Percentiles rank a stretch among this genome's conserved stretches.
These are phyloP conservation scores for Archips xylosteana DNA, from an alignment of 2,888 invertebrate genomes.

Conservation along the genomic window DNA sequence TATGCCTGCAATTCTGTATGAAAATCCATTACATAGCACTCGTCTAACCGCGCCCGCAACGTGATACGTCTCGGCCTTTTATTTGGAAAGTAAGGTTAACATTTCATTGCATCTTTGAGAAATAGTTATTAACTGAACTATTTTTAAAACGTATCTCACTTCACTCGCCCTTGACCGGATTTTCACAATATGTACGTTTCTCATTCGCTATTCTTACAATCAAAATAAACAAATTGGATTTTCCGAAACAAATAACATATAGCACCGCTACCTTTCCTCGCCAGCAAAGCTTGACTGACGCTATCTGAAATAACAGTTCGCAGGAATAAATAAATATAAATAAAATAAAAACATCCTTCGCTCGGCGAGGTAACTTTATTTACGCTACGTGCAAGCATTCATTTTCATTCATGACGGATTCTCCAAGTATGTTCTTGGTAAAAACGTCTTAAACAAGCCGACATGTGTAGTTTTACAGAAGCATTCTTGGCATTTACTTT, in stretches of 20 bases:
- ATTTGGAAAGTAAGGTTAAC: too few relatives aligned
- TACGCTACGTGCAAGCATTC: conserved; percentile 11
- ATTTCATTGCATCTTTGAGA: too few relatives aligned
- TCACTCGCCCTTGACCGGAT: too few relatives aligned
- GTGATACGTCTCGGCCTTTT: too few relatives aligned
- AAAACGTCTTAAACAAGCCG: conserved; percentile 1
- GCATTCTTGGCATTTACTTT: not conserved
- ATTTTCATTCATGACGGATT: conserved; percentile 16
- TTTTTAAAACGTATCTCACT: too few relatives aligned
- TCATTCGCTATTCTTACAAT: not conserved
- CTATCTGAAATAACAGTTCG: conserved; percentile 37
- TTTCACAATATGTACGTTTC: not conserved
- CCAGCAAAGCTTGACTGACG: conserved; percentile 27
- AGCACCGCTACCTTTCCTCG: not conserved
- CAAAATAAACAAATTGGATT: not conserved
- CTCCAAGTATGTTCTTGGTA: conserved; percentile 6
- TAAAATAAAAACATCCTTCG: conserved; percentile 10
- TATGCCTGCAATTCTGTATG: too few relatives aligned
- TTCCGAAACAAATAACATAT: not conserved
- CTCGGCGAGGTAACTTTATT: conserved; percentile 16
- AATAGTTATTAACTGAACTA: too few relatives aligned
- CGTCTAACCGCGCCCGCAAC: too few relatives aligned
- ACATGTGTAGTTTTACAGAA: not conserved
- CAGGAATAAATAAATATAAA: conserved; percentile 34
- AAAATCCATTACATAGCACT: too few relatives aligned